Evolutionary conservation across 2,113 vertebrate species (phyloP), one percentile per base, ranked within the genome.

Genomic region (Corvus hawaiiensis): DNA sequence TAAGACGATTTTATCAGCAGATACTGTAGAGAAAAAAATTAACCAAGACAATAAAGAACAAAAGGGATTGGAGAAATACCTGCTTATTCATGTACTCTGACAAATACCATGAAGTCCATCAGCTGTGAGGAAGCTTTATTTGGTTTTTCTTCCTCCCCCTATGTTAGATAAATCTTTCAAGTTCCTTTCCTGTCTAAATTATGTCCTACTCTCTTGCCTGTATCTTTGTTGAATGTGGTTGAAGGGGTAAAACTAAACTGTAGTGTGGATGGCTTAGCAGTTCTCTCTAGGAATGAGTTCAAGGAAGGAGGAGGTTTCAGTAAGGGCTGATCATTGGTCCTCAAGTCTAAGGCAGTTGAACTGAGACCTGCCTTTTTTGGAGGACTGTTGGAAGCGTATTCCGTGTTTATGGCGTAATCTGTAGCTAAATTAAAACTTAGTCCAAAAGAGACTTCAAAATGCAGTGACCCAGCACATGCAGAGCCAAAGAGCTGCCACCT

Each of bases 101-200:
- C 5, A 88, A 76, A 73, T 56, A 52, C 7, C 0, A 0, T 61
- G 52, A 28, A 11, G 35, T 35, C 39, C 33, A 18, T 74, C 37
- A 78, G 37, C 54, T 4, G 9, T 33, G 46, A 43, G 15, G 41
- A 84, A 78, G 22, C 18, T 78, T 76, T 81, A 7, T 17, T 54
- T 30, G 30, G 13, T 1, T 30, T 1, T 44, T 52, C 66, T n/a
- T 2, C 1, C 0, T 11, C 8, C 9, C 12, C 4, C 27, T 20
- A 0, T 58, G 11, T 84, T 86, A 30, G 14, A 39, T 12, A 35
- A 32, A 55, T 30, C 35, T 78, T 22, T 69, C 33, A 32, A 26
- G 2, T 69, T 58, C 11, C 16, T 69, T 61, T 69, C 22, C 68
- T 64, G 19, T 46, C 56, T 39, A 66, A 82, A 71, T 22, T 8